Evolutionary conservation across 2,888 invertebrate genomes (phyloP).

Genomic region (Galeruca laticollis): DNA sequence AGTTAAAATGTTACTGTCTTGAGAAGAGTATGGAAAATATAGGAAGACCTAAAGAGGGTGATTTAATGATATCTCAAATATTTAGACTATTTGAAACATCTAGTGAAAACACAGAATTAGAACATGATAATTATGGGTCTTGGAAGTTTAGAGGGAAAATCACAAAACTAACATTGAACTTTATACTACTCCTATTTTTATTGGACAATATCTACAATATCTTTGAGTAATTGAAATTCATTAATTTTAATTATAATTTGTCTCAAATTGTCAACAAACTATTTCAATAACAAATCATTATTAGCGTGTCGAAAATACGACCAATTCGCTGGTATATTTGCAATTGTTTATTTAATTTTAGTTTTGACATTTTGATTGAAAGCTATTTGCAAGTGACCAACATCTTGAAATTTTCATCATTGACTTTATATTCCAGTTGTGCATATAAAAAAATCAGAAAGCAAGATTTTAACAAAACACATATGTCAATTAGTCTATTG

Average conservation of each 20-base stretch:
- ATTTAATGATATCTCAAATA: no score
- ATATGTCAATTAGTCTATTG: neutral
- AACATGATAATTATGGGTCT: no score
- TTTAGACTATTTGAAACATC: no score
- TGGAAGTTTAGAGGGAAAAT: no score
- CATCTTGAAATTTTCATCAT: neutral
- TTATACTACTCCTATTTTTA: no score
- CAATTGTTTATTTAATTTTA: neutral
- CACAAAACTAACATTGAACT: no score
- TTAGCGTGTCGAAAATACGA: neutral
- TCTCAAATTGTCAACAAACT: neutral
- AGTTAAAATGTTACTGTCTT: no score
- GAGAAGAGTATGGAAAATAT: no score
- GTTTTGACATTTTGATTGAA: slow-evolving; percentile 2
- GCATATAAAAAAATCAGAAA: neutral
- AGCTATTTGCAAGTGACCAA: neutral
- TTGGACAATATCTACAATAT: no score
- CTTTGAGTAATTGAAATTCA: neutral
- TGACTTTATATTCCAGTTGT: neutral
- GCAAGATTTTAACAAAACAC: neutral
- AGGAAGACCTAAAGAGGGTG: no score
- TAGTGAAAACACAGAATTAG: no score
- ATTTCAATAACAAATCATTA: neutral
- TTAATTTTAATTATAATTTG: neutral
- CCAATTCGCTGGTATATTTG: neutral